Evolutionary conservation across 2,888 invertebrate genomes (phyloP).

Genomic region (Pristionchus japonicus): DNA sequence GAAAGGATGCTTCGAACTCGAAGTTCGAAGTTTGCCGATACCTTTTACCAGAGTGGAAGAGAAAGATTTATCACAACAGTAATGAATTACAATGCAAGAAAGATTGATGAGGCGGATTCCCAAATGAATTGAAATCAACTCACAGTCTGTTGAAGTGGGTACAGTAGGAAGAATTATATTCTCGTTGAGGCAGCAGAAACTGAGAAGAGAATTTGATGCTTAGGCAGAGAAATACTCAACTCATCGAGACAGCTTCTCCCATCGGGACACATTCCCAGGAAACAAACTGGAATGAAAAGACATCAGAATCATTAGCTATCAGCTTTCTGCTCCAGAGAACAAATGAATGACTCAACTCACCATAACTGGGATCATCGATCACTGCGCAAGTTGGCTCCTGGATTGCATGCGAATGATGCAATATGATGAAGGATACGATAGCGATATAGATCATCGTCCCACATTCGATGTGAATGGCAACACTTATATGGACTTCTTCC

Average conservation of each 20-base stretch:
- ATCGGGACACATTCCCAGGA: slow-evolving; percentile 12
- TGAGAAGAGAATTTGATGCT: background rate
- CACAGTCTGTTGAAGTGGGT: background rate
- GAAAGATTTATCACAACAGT: background rate
- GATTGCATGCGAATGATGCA: background rate
- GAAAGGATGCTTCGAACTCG: too few relatives aligned
- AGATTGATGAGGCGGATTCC: slow-evolving; percentile 14
- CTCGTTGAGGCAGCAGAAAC: slow-evolving; percentile 2
- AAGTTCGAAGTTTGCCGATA: too few relatives aligned
- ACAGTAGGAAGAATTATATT: background rate
- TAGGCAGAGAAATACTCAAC: background rate
- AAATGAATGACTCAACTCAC: background rate
- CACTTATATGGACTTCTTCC: background rate
- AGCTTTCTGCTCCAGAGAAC: too few relatives aligned
- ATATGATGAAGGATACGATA: background rate
- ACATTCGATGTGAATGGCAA: background rate
- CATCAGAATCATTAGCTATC: too few relatives aligned
- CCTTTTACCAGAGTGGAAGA: too few relatives aligned
- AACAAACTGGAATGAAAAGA: background rate
- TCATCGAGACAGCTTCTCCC: background rate
- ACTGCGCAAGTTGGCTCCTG: background rate
- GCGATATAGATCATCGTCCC: background rate
- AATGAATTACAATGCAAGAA: background rate
- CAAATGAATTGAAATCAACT: background rate
- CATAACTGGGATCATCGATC: background rate